phyloP scores from a whole-genome alignment of 2,797 vertebrate genomes.

The Tiaroga cobitis region DNA sequence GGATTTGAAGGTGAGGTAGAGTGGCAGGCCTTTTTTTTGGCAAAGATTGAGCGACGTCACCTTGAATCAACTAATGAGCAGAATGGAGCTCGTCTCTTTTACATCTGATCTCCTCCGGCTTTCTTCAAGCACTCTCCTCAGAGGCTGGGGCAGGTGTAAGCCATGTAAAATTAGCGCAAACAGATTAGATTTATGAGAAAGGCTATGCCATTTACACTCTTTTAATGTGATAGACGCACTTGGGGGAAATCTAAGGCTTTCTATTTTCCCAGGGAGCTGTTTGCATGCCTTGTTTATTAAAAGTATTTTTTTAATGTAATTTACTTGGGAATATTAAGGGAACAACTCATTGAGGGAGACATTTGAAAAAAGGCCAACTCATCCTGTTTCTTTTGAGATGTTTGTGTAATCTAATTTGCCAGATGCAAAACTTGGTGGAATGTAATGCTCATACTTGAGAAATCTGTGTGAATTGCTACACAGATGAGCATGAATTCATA shows the following conservation, averaged over 20 bases:
- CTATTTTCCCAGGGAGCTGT: conserved; percentile 24
- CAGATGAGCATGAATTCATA: conserved; percentile 25
- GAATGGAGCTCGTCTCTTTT: conserved; percentile 1
- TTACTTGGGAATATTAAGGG: not conserved
- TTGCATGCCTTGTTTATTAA: conserved; percentile 39
- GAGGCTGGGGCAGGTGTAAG: conserved; percentile 42
- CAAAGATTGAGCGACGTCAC: conserved; percentile 59
- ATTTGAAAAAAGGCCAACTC: conserved; percentile 21
- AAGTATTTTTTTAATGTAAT: conserved; percentile 16
- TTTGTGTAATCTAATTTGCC: not conserved
- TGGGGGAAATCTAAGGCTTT: conserved; percentile 21
- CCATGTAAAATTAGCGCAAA: conserved; percentile 27
- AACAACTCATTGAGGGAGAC: not conserved
- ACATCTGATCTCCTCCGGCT: not conserved
- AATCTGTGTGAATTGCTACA: conserved; percentile 38
- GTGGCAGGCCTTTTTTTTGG: conserved; percentile 19
- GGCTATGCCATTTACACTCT: conserved; percentile 42
- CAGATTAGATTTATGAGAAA: conserved; percentile 41
- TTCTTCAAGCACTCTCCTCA: not conserved
- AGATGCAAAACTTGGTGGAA: conserved; percentile 35
- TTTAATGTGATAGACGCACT: conserved; percentile 50
- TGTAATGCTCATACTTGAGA: conserved; percentile 51
- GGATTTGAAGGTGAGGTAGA: conserved; percentile 39
- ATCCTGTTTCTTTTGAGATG: conserved; percentile 15
- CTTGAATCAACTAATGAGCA: conserved; percentile 48